Conservation (phyloP, 1,140 invertebrate species). For the Zaprionus camerounensis region DNA sequence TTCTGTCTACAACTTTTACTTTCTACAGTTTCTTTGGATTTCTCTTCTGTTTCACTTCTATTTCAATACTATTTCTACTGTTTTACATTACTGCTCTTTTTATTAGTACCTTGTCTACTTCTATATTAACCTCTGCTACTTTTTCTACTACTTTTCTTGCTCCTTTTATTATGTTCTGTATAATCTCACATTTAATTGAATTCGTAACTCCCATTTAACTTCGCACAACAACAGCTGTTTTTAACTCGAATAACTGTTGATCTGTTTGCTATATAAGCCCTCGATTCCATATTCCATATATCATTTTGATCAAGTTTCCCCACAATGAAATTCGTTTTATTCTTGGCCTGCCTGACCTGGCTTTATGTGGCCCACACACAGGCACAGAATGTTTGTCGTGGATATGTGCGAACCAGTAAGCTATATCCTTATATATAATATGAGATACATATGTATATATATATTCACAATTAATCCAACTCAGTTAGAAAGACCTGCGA, state of each 20-base stretch:
- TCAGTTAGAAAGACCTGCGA: slow-evolving; percentile 2
- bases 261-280: background rate
- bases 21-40: too few relatives aligned
- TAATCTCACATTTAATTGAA: background rate
- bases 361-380: background rate
- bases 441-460: background rate
- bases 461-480: background rate
- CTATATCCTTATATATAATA: background rate
- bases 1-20: too few relatives aligned
- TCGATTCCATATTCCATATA: background rate
- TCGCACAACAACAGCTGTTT: background rate
- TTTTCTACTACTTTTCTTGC: too few relatives aligned
- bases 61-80: too few relatives aligned
- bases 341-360: slow-evolving; percentile 1
- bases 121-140: too few relatives aligned
- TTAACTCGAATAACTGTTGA: background rate
- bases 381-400: slow-evolving; percentile 4
- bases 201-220: background rate
- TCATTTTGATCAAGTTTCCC: background rate
- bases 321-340: slow-evolving; percentile 13
- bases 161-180: background rate
- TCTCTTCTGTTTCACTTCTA: too few relatives aligned
- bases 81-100: too few relatives aligned
- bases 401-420: slow-evolving; percentile 18
- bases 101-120: background rate